phyloP scores from a whole-genome alignment of 2,797 vertebrate species.

The Hippocampus kuda region DNA sequence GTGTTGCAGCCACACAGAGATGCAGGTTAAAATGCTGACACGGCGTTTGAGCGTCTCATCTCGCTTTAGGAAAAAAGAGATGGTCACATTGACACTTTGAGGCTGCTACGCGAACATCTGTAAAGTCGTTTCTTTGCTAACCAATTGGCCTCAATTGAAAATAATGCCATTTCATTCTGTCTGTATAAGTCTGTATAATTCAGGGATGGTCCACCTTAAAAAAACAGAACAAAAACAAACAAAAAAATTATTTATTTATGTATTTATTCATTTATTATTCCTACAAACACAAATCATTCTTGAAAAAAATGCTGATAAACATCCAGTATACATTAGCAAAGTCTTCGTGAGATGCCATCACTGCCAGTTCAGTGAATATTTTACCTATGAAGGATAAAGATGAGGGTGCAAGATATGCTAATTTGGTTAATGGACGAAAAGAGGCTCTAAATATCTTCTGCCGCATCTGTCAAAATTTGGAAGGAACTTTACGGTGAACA shows the following conservation, averaged over 20 bases:
- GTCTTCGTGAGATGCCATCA: not conserved
- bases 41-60: constrained; percentile 29
- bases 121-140: not conserved
- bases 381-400: too few species aligned
- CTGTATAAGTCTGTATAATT: too few species aligned
- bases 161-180: not conserved
- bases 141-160: not conserved
- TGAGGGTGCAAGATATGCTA: not conserved
- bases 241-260: too few species aligned
- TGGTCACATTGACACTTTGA: constrained; percentile 15
- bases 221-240: too few species aligned
- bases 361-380: not conserved
- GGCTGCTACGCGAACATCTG: constrained; percentile 14
- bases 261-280: too few species aligned
- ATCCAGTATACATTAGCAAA: not conserved
- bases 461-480: not conserved
- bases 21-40: constrained; percentile 47
- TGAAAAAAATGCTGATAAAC: too few species aligned
- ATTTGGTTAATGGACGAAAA: not conserved
- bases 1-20: constrained; percentile 37
- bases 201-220: too few species aligned
- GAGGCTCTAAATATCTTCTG: not conserved
- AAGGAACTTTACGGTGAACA: not conserved
- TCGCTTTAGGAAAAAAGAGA: constrained; percentile 23
- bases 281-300: too few species aligned